Evolutionary conservation across 1,140 invertebrate species (phyloP).

Genomic region (Oreohelix idahoensis): DNA sequence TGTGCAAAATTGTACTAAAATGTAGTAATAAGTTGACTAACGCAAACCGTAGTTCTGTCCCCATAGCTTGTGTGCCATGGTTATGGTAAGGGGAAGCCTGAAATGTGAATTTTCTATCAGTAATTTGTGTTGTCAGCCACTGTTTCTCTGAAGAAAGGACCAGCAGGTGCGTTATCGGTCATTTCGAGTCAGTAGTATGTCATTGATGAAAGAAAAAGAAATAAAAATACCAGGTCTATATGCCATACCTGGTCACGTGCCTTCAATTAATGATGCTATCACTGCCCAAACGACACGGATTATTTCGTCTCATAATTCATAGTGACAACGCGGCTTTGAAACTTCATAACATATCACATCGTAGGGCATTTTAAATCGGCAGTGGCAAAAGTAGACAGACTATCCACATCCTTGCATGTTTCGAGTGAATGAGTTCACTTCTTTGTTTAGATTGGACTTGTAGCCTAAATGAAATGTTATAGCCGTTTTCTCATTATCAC

Average conservation of each 20-base stretch:
- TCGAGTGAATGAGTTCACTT: too few relatives aligned
- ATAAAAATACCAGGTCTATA: neutral
- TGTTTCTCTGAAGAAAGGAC: neutral
- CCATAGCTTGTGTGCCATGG: neutral
- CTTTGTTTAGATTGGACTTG: too few relatives aligned
- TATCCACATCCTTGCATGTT: too few relatives aligned
- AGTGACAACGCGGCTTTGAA: too few relatives aligned
- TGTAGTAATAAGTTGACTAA: conserved; percentile 20
- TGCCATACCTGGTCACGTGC: neutral
- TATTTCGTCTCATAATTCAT: too few relatives aligned
- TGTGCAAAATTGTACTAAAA: conserved; percentile 43
- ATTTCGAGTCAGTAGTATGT: too few relatives aligned
- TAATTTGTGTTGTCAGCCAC: neutral
- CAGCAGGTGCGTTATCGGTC: neutral
- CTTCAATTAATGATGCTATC: neutral
- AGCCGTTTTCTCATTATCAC: too few relatives aligned
- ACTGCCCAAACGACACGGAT: neutral
- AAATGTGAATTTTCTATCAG: neutral
- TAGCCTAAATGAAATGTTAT: too few relatives aligned
- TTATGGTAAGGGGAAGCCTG: conserved; percentile 7
- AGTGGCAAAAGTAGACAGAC: too few relatives aligned
- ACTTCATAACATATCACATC: too few relatives aligned
- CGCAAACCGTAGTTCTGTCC: conserved; percentile 31
- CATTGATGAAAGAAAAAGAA: too few relatives aligned
- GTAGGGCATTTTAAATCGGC: too few relatives aligned